Evolutionary conservation across 2,797 vertebrate species (phyloP).

Genomic region (Chelon labrosus): DNA sequence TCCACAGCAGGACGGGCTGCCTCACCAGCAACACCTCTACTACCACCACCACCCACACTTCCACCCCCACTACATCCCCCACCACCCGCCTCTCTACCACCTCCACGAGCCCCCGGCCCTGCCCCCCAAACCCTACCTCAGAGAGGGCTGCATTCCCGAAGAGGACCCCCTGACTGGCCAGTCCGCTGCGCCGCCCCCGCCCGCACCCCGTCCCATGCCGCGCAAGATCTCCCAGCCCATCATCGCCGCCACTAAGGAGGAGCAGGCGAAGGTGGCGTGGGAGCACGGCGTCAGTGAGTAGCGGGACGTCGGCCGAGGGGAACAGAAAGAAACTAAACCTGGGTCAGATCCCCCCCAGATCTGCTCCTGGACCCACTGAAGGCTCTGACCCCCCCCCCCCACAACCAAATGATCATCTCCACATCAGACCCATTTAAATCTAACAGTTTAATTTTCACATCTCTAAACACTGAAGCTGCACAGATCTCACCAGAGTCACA

Average conservation of each 20-base stretch:
- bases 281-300: conserved; percentile 89
- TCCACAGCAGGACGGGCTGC: conserved; percentile 39
- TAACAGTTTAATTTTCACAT: no score
- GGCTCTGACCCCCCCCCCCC: no score
- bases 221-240: conserved; percentile 90
- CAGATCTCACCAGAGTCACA: no score
- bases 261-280: conserved; percentile 92
- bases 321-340: neutral
- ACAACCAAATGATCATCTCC: no score
- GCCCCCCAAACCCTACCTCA: conserved; percentile 91
- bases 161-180: conserved; percentile 77
- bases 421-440: no score
- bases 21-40: conserved; percentile 38
- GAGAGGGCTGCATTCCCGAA: conserved; percentile 87
- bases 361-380: no score
- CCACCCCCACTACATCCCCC: conserved; percentile 76
- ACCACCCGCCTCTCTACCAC: conserved; percentile 85
- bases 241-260: conserved; percentile 85
- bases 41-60: conserved; percentile 66
- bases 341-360: neutral
- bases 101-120: conserved; percentile 85
- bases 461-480: no score
- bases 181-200: conserved; percentile 66
- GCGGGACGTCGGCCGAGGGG: conserved; percentile 26
- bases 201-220: conserved; percentile 74